Evolutionary conservation across 2,888 invertebrate genomes (phyloP).

Genomic region (Selenia dentaria): DNA sequence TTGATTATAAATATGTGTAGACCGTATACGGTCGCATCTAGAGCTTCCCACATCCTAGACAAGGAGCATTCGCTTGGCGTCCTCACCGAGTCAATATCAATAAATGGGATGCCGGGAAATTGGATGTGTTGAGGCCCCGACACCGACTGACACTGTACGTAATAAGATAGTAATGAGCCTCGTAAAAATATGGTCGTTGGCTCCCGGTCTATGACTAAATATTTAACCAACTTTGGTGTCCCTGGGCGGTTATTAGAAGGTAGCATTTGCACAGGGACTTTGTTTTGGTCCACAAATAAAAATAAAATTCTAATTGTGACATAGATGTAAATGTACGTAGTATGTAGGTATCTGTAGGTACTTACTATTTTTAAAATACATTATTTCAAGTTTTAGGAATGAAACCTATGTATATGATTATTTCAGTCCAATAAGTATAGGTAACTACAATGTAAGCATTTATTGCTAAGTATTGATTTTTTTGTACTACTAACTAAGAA

Average conservation of each 20-base stretch:
- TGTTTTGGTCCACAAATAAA: conserved; percentile 1
- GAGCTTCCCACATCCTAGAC: conserved; percentile 44
- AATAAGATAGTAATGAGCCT: conserved; percentile 83
- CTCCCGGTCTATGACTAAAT: conserved; percentile 75
- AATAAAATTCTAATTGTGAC: too few species aligned
- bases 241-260: conserved; percentile 11
- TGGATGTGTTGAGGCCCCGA: conserved; percentile 76
- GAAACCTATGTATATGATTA: too few species aligned
- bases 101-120: conserved; percentile 83
- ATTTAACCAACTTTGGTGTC: conserved; percentile 61
- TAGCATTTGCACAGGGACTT: conserved; percentile 11
- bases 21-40: conserved; percentile 52
- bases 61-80: conserved; percentile 67
- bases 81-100: conserved; percentile 83
- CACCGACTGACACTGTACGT: conserved; percentile 66
- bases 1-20: too few species aligned
- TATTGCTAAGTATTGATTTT: too few species aligned
- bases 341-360: too few species aligned
- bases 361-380: too few species aligned
- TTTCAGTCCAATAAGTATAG: too few species aligned
- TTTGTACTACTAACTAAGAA: too few species aligned
- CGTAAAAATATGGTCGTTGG: conserved; percentile 77
- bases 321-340: too few species aligned
- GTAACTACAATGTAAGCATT: too few species aligned
- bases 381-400: too few species aligned